phyloP scores from a whole-genome alignment of 1,140 invertebrate genomes.

The Spodoptera frugiperda region DNA sequence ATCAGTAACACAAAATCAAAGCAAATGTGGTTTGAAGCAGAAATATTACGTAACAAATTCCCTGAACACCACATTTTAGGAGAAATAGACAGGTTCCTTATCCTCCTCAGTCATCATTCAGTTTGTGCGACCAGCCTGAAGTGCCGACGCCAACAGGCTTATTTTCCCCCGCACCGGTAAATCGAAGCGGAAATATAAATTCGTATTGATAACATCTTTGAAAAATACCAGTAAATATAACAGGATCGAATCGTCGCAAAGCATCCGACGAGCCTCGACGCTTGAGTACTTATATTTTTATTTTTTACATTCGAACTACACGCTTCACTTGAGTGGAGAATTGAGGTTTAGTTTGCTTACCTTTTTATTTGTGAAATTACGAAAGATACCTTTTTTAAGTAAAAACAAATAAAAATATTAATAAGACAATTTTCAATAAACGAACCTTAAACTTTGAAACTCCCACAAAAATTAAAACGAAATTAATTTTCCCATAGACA shows the following conservation, averaged over 20 bases:
- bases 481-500: constrained; percentile 29
- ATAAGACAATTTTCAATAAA: neutral
- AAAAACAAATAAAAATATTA: neutral
- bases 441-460: neutral
- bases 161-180: constrained; percentile 52
- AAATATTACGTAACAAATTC: too few species aligned
- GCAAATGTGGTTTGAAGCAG: too few species aligned
- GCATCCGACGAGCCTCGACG: neutral
- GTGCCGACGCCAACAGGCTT: constrained; percentile 59
- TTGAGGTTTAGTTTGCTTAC: neutral
- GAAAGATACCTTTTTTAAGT: too few species aligned
- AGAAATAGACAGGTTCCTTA: neutral
- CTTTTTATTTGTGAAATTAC: too few species aligned
- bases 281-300: neutral
- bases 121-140: constrained; percentile 64
- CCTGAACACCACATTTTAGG: too few species aligned
- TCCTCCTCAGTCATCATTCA: constrained; percentile 54
- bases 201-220: constrained; percentile 36
- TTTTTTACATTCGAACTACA: constrained; percentile 7
- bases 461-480: neutral
- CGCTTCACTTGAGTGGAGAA: constrained; percentile 1
- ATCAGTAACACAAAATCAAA: too few species aligned
- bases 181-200: constrained; percentile 43
- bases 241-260: constrained; percentile 23
- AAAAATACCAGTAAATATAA: constrained; percentile 42